Base-by-base conservation (phyloP, 2,797 vertebrate species). In the Myripristis murdjan region DNA sequence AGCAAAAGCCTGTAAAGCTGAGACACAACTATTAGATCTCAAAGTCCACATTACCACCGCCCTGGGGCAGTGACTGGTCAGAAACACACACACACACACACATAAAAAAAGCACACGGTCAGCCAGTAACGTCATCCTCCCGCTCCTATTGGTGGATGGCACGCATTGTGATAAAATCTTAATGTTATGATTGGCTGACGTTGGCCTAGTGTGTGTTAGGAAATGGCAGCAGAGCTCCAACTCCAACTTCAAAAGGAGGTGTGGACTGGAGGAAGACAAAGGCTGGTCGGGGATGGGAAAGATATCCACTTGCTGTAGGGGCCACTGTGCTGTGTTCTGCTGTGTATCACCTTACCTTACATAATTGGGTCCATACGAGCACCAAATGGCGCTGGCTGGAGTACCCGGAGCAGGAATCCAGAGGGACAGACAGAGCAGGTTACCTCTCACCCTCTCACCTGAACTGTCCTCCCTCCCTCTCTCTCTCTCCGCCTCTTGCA, bases 291-390 rank as follows among this genome's bases (percentile, higher is more conserved):
- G 86, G 77, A 85, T 57, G 58, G 79, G 70, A 90, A 92, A 90
- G 83, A 91, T 93, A 94, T 92, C 87, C 87, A 81, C 74, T 86
- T 82, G 89, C 93, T 90, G 46, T 64, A 82, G 87, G 86, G 87
- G 85, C 88, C 79, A 76, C 70, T 69, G 79, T 51, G 77, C 77
- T 47, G 81, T 77, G 70, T 83, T 76, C 78, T 82, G 70, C 83
- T n/a, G 37, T 83, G 75, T 87, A 94, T 95, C 93, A 85, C 81
- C 90, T 95, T 95, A 93, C 94, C 87, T 91, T 87, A 87, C 85
- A 87, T 91, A 94, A 95, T 91, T 92, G 88, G 90, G 87, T 77
- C 86, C 77, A 83, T 86, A 59, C 82, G 77, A 92, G 84, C 80
- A 89, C 91, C 93, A 95, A 94, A 93, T 92, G 92, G 89, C 79